These are phyloP conservation scores for Pterostichus madidus DNA, from an alignment of 2,888 invertebrate species.

Conservation along the genomic window DNA sequence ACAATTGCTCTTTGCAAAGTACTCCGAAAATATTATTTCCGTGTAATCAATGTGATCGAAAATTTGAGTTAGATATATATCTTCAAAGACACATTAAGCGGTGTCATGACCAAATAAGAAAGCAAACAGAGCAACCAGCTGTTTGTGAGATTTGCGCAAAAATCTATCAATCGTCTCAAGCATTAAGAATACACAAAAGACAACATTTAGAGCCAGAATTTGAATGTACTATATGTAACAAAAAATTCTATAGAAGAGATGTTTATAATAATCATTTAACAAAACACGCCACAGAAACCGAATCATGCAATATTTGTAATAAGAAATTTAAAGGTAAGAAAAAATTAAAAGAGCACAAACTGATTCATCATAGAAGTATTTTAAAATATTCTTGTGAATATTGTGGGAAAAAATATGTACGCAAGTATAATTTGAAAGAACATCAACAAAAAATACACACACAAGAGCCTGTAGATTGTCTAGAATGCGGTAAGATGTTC, in stretches of 20 bases:
- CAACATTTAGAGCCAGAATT: conserved; percentile 72
- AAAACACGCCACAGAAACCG: conserved; percentile 67
- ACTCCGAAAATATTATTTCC: conserved; percentile 70
- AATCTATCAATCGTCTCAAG: conserved; percentile 75
- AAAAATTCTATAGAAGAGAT: conserved; percentile 70
- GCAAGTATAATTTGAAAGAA: conserved; percentile 47
- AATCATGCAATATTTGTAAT: conserved; percentile 68
- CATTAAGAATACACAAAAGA: conserved; percentile 76
- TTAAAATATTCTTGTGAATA: conserved; percentile 6
- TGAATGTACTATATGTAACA: conserved; percentile 70
- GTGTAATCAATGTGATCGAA: conserved; percentile 72
- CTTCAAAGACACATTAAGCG: conserved; percentile 72
- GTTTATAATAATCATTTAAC: conserved; percentile 69
- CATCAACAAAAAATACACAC: conserved; percentile 68
- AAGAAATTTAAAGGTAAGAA: conserved; percentile 70
- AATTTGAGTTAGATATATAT: conserved; percentile 71
- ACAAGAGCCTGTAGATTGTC: conserved; percentile 67
- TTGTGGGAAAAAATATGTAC: conserved; percentile 17
- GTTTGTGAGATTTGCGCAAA: conserved; percentile 79
- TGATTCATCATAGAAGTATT: conserved; percentile 52
- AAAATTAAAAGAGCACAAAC: conserved; percentile 68
- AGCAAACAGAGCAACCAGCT: conserved; percentile 68
- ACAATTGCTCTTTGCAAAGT: conserved; percentile 71
- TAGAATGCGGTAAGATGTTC: conserved; percentile 70
- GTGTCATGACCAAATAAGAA: conserved; percentile 65